A percentile compares a stretch with the other conserved stretches of the same genome.
Conservation (phyloP, 1,140 invertebrate species). For the Pogonomyrmex californicus region DNA sequence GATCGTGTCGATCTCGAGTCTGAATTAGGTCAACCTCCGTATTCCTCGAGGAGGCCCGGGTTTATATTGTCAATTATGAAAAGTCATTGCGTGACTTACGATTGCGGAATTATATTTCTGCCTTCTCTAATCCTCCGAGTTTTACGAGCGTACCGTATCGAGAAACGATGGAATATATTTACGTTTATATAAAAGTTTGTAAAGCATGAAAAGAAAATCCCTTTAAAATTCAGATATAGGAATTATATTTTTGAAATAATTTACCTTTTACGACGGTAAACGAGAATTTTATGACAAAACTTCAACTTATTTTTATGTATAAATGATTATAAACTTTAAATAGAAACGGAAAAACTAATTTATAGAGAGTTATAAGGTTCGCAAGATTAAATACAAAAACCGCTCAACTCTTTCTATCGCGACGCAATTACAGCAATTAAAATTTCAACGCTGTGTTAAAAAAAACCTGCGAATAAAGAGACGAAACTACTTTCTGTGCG, state of each 20-base stretch:
- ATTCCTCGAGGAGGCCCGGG: neutral
- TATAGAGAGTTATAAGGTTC: conserved; percentile 43
- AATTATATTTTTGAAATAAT: neutral
- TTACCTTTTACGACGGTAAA: neutral
- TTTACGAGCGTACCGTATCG: neutral
- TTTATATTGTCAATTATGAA: conserved; percentile 17
- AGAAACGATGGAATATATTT: neutral
- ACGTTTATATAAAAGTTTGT: neutral
- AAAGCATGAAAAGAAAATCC: neutral
- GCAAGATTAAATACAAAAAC: conserved; percentile 60
- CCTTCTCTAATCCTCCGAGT: neutral
- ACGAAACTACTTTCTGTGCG: conserved; percentile 53
- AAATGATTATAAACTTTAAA: conserved; percentile 54
- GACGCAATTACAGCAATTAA: conserved; percentile 63
- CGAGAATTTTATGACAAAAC: conserved; percentile 13
- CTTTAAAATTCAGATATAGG: neutral
- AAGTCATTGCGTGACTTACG: conserved; percentile 20
- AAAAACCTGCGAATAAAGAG: conserved; percentile 46
- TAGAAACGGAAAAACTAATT: conserved; percentile 46
- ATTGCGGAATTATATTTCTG: neutral
- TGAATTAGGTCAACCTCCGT: conserved; percentile 34
- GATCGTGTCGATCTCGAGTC: conserved; percentile 37
- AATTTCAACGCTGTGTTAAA: conserved; percentile 55
- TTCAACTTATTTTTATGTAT: conserved; percentile 28
- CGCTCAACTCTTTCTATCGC: conserved; percentile 42